These are phyloP conservation scores for Ophioninae sp. DNA, from an alignment of 2,888 invertebrate species.

Conservation along the genomic window DNA sequence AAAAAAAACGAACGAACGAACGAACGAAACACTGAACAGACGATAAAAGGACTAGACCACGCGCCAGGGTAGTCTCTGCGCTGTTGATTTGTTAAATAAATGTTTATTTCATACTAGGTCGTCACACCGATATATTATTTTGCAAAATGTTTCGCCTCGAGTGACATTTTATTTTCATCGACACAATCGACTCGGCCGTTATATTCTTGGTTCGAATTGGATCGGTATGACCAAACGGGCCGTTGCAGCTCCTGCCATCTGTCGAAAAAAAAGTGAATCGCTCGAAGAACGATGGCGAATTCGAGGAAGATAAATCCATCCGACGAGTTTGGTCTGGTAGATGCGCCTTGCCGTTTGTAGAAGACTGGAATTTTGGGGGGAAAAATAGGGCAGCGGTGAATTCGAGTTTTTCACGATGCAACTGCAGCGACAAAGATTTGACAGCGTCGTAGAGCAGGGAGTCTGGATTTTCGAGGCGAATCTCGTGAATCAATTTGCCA, in stretches of 20 bases:
- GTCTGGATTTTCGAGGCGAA: slow-evolving; percentile 46
- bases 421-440: slow-evolving; percentile 72
- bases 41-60: slow-evolving; percentile 64
- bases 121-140: neutral
- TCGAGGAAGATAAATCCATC: too few relatives aligned
- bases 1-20: too few relatives aligned
- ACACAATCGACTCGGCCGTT: neutral
- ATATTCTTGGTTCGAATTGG: slow-evolving; percentile 64
- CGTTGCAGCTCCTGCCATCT: slow-evolving; percentile 65
- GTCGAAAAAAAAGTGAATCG: slow-evolving; percentile 28
- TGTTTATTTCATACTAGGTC: slow-evolving; percentile 74
- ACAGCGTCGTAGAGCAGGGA: slow-evolving; percentile 54
- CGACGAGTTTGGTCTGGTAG: neutral
- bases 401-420: slow-evolving; percentile 70
- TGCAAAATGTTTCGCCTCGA: too few relatives aligned
- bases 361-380: slow-evolving; percentile 68
- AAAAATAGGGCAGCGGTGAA: slow-evolving; percentile 75
- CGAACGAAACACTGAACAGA: slow-evolving; percentile 65
- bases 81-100: slow-evolving; percentile 78
- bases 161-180: too few relatives aligned
- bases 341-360: slow-evolving; percentile 24
- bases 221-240: slow-evolving; percentile 71
- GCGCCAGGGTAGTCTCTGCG: slow-evolving; percentile 69
- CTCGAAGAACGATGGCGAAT: neutral
- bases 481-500: slow-evolving; percentile 59